These are phyloP conservation scores for Phaonia tiefii DNA, from an alignment of 2,888 invertebrate genomes.

Conservation along the genomic window DNA sequence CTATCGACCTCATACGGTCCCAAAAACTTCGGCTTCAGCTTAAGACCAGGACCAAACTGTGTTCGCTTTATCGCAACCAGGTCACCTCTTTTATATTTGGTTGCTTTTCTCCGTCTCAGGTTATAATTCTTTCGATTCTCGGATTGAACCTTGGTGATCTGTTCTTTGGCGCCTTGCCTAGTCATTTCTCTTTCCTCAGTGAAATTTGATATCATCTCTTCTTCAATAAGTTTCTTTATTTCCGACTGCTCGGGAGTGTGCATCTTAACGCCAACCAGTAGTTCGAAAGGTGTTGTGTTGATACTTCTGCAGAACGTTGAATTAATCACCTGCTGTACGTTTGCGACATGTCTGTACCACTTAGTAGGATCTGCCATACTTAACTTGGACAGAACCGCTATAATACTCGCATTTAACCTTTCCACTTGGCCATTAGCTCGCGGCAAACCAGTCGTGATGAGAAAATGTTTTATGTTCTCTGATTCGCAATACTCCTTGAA, in stretches of 20 bases:
- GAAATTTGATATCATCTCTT: conserved; percentile 34
- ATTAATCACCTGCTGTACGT: too few species aligned
- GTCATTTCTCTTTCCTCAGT: conserved; percentile 43
- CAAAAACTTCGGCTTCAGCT: conserved; percentile 41
- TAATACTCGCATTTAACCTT: too few species aligned
- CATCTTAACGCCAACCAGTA: conserved; percentile 51
- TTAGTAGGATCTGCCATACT: conserved; percentile 48
- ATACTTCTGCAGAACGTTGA: too few species aligned
- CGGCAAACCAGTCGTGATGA: conserved; percentile 59
- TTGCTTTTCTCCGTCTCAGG: too few species aligned
- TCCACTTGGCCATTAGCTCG: too few species aligned
- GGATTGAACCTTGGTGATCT: conserved; percentile 59
- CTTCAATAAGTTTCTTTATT: conserved; percentile 37
- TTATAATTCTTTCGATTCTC: conserved; percentile 62
- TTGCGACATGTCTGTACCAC: too few species aligned
- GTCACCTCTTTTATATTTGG: too few species aligned
- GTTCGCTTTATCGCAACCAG: conserved; percentile 52
- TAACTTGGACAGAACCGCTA: too few species aligned
- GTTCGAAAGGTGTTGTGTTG: conserved; percentile 43
- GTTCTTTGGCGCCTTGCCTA: conserved; percentile 48
- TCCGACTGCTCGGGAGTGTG: conserved; percentile 15
- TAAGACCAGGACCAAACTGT: too few species aligned
- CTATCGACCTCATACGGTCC: too few species aligned
- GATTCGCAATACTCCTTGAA: conserved; percentile 75
- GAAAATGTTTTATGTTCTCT: conserved; percentile 67